Percentiles rank a stretch among this genome's conserved stretches.
These are phyloP conservation scores for Anoplius nigerrimus DNA, from an alignment of 2,888 invertebrate genomes.

Conservation along the genomic window DNA sequence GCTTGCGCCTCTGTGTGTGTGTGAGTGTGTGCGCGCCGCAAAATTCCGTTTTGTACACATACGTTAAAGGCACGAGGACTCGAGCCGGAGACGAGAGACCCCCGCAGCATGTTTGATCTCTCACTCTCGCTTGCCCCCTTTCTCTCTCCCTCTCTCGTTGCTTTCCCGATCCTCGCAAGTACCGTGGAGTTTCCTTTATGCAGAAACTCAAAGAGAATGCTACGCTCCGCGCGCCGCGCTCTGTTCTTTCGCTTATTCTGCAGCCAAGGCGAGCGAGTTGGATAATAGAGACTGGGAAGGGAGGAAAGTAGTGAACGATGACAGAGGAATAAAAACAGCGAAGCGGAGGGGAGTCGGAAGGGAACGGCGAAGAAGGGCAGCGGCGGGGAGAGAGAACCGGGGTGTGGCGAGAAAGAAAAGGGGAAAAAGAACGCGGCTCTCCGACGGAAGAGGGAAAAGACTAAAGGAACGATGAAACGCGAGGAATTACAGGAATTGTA, in stretches of 20 bases:
- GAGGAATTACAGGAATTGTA: conserved; percentile 1
- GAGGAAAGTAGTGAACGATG: conserved; percentile 3
- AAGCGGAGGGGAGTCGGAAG: neutral
- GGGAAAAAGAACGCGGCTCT: conserved; percentile 3
- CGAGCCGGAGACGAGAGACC: neutral
- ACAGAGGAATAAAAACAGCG: neutral
- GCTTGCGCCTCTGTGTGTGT: too few relatives aligned
- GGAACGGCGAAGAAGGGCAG: neutral
- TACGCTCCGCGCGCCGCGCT: neutral
- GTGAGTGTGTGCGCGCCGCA: too few relatives aligned
- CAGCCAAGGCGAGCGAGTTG: conserved; percentile 44
- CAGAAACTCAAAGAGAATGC: conserved; percentile 45
- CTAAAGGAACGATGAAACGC: neutral
- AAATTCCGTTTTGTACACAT: conserved; percentile 22
- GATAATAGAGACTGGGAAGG: conserved; percentile 42
- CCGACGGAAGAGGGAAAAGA: conserved; percentile 7
- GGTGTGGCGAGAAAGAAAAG: neutral
- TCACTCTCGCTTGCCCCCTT: too few relatives aligned
- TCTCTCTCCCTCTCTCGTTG: too few relatives aligned
- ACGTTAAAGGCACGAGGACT: conserved; percentile 20
- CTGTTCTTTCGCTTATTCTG: conserved; percentile 30
- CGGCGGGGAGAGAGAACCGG: neutral
- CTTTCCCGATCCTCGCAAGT: conserved; percentile 39
- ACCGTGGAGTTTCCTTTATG: conserved; percentile 43
- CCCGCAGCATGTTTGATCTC: conserved; percentile 46